A percentile compares a stretch with the other conserved stretches of the same genome.
These are phyloP conservation scores for Pelobates cultripes DNA, from an alignment of 2,797 vertebrate genomes.

Conservation along the genomic window DNA sequence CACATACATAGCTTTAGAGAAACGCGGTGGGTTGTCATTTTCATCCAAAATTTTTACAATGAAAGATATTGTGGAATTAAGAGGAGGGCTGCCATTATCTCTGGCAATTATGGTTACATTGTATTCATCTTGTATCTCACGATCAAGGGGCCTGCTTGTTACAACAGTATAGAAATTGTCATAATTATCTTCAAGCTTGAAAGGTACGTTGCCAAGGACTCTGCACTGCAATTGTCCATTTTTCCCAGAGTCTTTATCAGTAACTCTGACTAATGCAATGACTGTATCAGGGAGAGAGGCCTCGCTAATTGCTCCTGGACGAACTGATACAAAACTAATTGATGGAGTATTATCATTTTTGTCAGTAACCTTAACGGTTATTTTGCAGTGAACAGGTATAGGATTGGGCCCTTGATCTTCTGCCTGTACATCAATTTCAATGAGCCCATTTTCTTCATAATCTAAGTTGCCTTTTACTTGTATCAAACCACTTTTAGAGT, in stretches of 20 bases:
- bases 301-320: constrained; percentile 96
- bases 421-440: constrained; percentile 96
- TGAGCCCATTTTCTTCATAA: constrained; percentile 92
- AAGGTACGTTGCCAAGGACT: constrained; percentile 89
- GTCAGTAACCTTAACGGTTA: constrained; percentile 93
- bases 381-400: constrained; percentile 97
- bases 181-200: constrained; percentile 95
- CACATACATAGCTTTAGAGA: constrained; percentile 92
- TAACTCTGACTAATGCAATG: constrained; percentile 94
- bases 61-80: constrained; percentile 96
- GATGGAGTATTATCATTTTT: constrained; percentile 96
- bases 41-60: constrained; percentile 95
- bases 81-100: constrained; percentile 89
- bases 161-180: constrained; percentile 98
- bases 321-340: constrained; percentile 95
- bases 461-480: constrained; percentile 95
- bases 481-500: constrained; percentile 93
- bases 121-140: constrained; percentile 93
- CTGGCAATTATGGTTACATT: constrained; percentile 97
- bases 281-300: constrained; percentile 93
- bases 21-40: constrained; percentile 96
- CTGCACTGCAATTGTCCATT: constrained; percentile 96
- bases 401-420: constrained; percentile 96
- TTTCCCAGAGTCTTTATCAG: constrained; percentile 93
- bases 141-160: constrained; percentile 91